Evolutionary conservation across 2,888 invertebrate genomes (phyloP).

Genomic region (Eupithecia insigniata): DNA sequence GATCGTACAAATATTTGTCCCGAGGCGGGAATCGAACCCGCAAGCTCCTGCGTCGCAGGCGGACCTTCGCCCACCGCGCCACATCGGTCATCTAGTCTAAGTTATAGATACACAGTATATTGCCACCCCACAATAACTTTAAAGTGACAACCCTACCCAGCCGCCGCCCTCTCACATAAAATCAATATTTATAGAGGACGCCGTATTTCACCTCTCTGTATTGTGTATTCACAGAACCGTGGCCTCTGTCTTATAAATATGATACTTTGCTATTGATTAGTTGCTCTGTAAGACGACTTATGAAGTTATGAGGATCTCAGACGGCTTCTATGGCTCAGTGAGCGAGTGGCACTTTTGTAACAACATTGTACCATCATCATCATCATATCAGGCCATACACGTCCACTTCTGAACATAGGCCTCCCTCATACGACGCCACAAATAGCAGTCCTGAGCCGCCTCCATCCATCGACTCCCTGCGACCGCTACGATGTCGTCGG

Average conservation of each 20-base stretch:
- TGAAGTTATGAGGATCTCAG: neutral
- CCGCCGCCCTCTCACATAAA: conserved; percentile 68
- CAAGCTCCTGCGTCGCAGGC: too few relatives aligned
- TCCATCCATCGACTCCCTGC: too few relatives aligned
- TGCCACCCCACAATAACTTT: neutral
- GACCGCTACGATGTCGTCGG: too few relatives aligned
- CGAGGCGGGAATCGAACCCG: too few relatives aligned
- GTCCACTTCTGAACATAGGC: too few relatives aligned
- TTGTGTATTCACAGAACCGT: conserved; percentile 33
- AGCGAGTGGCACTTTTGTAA: neutral
- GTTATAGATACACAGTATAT: neutral
- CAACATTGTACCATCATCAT: too few relatives aligned
- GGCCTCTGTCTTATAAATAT: conserved; percentile 37
- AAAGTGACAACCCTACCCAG: conserved; percentile 47
- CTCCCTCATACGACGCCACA: too few relatives aligned
- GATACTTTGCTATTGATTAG: conserved; percentile 29
- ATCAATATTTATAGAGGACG: conserved; percentile 79
- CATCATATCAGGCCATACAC: too few relatives aligned
- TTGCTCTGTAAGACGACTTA: neutral
- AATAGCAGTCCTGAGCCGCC: too few relatives aligned
- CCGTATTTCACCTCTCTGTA: conserved; percentile 68
- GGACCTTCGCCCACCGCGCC: too few relatives aligned
- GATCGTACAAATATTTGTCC: too few relatives aligned
- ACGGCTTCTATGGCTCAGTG: neutral
- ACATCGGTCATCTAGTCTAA: too few relatives aligned